Percentiles rank a stretch among this genome's conserved stretches.
phyloP scores from a whole-genome alignment of 2,888 invertebrate species.

The Baronia brevicornis region DNA sequence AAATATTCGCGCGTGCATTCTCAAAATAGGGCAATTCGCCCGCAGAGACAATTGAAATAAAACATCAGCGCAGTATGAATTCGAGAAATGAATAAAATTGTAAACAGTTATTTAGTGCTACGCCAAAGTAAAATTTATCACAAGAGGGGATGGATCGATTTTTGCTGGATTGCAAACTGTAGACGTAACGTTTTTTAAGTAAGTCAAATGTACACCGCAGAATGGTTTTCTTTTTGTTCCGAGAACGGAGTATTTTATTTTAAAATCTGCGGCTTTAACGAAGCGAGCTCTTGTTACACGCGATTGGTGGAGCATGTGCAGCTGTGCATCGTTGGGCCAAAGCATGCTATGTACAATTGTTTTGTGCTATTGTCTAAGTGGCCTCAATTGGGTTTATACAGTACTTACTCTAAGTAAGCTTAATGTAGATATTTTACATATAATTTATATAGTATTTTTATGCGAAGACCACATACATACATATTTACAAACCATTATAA shows the following conservation, averaged over 20 bases:
- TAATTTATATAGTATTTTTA: too few relatives aligned
- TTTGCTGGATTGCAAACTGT: constrained; percentile 26
- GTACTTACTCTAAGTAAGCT: too few relatives aligned
- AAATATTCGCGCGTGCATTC: constrained; percentile 51
- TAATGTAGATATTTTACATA: too few relatives aligned
- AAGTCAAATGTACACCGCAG: constrained; percentile 48
- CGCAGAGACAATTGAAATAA: constrained; percentile 70
- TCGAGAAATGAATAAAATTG: constrained; percentile 27
- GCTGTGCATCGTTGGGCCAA: constrained; percentile 33
- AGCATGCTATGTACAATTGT: constrained; percentile 16
- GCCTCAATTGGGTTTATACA: too few relatives aligned
- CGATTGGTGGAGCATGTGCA: constrained; percentile 36
- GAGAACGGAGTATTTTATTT: constrained; percentile 61
- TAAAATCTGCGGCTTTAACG: constrained; percentile 66
- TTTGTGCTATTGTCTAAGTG: too few relatives aligned
- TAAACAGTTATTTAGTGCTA: constrained; percentile 23
- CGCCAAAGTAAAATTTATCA: constrained; percentile 40
- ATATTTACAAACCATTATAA: too few relatives aligned
- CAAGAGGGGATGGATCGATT: constrained; percentile 31
- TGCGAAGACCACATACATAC: too few relatives aligned
- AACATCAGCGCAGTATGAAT: constrained; percentile 36
- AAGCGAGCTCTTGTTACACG: constrained; percentile 59
- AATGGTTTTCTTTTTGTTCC: constrained; percentile 57
- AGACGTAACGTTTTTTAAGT: constrained; percentile 32
- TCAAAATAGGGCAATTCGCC: constrained; percentile 66